phyloP scores from a whole-genome alignment of 2,113 vertebrate genomes.

The Parotia lawesii region DNA sequence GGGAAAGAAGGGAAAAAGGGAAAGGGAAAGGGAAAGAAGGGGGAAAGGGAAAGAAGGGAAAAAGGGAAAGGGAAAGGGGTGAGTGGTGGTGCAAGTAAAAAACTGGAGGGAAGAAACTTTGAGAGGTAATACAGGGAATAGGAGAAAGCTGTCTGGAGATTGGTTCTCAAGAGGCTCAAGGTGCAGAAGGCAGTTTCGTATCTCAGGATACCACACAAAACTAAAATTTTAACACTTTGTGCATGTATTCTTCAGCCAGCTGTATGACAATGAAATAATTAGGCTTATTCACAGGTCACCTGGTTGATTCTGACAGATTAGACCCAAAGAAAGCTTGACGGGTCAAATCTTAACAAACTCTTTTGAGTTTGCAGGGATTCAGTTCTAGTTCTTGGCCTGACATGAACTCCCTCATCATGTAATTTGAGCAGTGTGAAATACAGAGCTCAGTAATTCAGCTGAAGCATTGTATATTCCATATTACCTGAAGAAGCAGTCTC shows the following conservation, averaged over 20 bases:
- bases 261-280: not conserved
- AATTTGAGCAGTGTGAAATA: not conserved
- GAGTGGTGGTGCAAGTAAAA: not conserved
- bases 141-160: not conserved
- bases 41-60: too few relatives aligned
- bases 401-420: not conserved
- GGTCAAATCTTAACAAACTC: not conserved
- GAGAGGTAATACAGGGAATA: not conserved
- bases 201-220: not conserved
- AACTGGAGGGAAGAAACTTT: not conserved
- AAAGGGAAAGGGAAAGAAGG: too few relatives aligned
- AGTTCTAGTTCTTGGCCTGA: not conserved
- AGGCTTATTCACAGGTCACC: not conserved
- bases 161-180: not conserved
- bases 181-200: not conserved
- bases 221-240: not conserved
- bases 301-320: not conserved
- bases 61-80: not conserved
- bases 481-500: not conserved
- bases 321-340: not conserved
- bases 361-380: not conserved
- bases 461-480: not conserved
- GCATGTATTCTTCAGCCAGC: not conserved
- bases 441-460: not conserved
- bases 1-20: too few relatives aligned